Percentiles rank a stretch among this genome's conserved stretches.
Conservation (phyloP, 2,797 vertebrate species). For the Gephyroberyx darwinii region DNA sequence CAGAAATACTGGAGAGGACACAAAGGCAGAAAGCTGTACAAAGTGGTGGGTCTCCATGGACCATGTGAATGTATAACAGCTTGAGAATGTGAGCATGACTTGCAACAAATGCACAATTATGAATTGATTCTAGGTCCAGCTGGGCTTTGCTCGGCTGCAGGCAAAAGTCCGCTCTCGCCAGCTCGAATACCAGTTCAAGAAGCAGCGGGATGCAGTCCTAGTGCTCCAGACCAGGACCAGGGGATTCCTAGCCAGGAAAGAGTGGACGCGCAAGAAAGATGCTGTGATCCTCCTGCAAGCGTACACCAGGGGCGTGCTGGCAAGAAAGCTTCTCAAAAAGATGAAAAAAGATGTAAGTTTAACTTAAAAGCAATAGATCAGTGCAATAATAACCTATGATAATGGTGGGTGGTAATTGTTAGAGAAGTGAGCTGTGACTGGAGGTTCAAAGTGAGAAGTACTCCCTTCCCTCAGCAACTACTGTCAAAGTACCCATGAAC, state of each 20-base stretch:
- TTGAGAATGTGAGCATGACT: not conserved
- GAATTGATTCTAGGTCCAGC: conserved; percentile 80
- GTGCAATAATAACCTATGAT: not conserved
- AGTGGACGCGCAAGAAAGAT: conserved; percentile 77
- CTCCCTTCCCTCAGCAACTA: not conserved
- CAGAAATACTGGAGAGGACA: conserved; percentile 92
- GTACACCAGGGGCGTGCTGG: conserved; percentile 86
- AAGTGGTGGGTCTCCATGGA: conserved; percentile 78
- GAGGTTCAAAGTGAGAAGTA: not conserved
- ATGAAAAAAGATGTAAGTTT: conserved; percentile 80
- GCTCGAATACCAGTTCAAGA: conserved; percentile 81
- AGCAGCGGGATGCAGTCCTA: conserved; percentile 68
- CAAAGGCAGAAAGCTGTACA: conserved; percentile 84
- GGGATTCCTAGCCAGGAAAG: conserved; percentile 84
- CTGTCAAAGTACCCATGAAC: not conserved
- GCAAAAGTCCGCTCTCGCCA: conserved; percentile 85
- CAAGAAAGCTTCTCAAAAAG: conserved; percentile 76
- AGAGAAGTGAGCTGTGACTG: not conserved
- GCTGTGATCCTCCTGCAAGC: conserved; percentile 89
- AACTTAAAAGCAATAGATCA: not conserved
- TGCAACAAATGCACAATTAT: not conserved
- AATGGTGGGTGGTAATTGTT: not conserved
- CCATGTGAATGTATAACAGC: not conserved
- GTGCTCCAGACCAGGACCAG: conserved; percentile 85
- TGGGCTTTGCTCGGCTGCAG: conserved; percentile 91